These are phyloP conservation scores for Perdita meconis DNA, from an alignment of 2,888 invertebrate genomes.

Conservation along the genomic window DNA sequence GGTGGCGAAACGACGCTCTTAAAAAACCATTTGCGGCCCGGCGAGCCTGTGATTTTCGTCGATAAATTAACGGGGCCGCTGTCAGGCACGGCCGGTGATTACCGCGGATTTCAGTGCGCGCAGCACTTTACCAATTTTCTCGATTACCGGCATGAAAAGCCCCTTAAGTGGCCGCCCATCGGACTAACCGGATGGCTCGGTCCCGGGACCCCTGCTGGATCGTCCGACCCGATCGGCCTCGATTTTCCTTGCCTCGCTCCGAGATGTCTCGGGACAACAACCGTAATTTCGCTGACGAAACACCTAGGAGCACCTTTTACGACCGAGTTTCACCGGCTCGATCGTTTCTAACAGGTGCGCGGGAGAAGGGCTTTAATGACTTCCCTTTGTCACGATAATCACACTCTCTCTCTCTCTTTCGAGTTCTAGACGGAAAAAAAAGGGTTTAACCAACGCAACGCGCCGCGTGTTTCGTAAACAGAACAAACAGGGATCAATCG, in stretches of 20 bases:
- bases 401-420: background rate
- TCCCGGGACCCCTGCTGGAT: slow-evolving; percentile 46
- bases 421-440: background rate
- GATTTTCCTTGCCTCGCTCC: slow-evolving; percentile 58
- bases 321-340: slow-evolving; percentile 4
- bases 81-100: slow-evolving; percentile 63
- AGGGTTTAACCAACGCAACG: background rate
- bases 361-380: background rate
- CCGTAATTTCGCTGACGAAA: slow-evolving; percentile 63
- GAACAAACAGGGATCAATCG: too few species aligned
- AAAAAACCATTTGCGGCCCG: slow-evolving; percentile 71
- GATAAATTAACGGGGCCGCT: slow-evolving; percentile 75
- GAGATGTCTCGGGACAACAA: slow-evolving; percentile 47
- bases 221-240: slow-evolving; percentile 40
- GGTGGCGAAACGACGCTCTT: slow-evolving; percentile 68
- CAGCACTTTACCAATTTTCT: slow-evolving; percentile 76
- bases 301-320: slow-evolving; percentile 22
- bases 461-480: too few species aligned
- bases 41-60: slow-evolving; percentile 75
- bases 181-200: slow-evolving; percentile 50
- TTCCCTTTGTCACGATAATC: background rate
- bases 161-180: slow-evolving; percentile 63
- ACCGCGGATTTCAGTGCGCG: slow-evolving; percentile 65
- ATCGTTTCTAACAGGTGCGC: slow-evolving; percentile 51
- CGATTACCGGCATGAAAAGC: slow-evolving; percentile 76